Base-by-base conservation (phyloP, 2,113 vertebrate genomes). In the Protobothrops mucrosquamatus region DNA sequence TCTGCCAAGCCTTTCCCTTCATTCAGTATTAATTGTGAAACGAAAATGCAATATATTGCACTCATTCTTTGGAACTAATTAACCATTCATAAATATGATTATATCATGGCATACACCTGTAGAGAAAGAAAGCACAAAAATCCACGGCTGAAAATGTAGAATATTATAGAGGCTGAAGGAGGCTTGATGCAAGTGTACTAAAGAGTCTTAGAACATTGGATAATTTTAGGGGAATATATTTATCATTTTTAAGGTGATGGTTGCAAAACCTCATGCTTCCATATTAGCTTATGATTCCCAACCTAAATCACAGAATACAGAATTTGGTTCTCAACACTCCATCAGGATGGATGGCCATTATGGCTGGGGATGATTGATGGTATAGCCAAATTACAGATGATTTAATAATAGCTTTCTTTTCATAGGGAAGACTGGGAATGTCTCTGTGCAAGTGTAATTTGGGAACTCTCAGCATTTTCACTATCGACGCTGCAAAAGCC, bases 1-100 rank as follows among this genome's bases (percentile, higher is more conserved):
- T 96, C 91, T 94, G 69, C 91, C 91, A 86, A 81, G 91, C 87
- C 91, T 88, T 95, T 95, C 96, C 94, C 94, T 95, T 95, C 74
- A 46, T 95, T 95, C 88, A n/a, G 91, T 91, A 89, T 94, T 94
- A 91, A 59, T 91, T 95, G 94, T 64, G 81, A 90, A 94, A 92
- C 85, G 51, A 69, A 91, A 94, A 90, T 93, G 95, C 90, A 96
- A 96, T 96, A 96, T 74, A 64, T 95, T 56, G 93, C 69, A 0
- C 93, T 92, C 91, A 89, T 92, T 92, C 89, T 94, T 92, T 91
- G 85, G 91, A 56, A 88, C 92, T 90, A 85, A 95, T 92, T 95
- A 96, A 95, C 93, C 24, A 11, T 93, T 96, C 93, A 93, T 43
- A 93, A 92, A 55, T 59, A 88, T 91, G 59, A 43, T 86, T 94